Evolutionary conservation across 2,113 vertebrate species (phyloP).

Genomic region (Amphilophus citrinellus): DNA sequence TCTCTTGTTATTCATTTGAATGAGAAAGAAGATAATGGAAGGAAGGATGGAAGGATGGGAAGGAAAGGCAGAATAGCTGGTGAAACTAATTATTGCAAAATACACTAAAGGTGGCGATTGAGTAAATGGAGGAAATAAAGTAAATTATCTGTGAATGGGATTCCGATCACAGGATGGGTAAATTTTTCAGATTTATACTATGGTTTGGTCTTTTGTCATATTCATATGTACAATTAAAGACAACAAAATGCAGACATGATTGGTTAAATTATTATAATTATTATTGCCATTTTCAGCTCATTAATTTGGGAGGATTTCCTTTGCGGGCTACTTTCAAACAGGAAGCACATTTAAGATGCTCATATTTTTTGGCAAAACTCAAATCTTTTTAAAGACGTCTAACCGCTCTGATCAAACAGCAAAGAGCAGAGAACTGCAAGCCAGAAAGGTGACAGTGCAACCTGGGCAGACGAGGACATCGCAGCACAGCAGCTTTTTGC

Average conservation of each 20-base stretch:
- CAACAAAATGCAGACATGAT: not conserved
- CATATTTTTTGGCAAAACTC: not conserved
- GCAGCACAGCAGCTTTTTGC: not conserved
- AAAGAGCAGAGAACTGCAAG: not conserved
- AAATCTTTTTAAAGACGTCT: not conserved
- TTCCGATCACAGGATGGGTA: not conserved
- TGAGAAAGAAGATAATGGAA: not conserved
- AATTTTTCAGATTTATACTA: not conserved
- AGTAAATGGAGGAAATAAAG: not conserved
- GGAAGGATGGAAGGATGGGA: not conserved
- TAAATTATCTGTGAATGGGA: not conserved
- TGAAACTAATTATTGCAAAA: not conserved
- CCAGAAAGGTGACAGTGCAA: conserved; percentile 10
- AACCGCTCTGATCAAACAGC: not conserved
- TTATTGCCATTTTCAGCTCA: not conserved
- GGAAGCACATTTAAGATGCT: not conserved
- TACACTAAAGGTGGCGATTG: not conserved
- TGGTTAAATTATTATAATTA: not conserved
- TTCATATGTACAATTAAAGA: conserved; percentile 4
- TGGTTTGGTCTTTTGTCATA: conserved; percentile 42
- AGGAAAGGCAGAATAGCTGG: conserved; percentile 24
- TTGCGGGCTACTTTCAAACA: conserved; percentile 26
- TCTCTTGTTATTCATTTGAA: conserved; percentile 3
- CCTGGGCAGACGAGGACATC: conserved; percentile 1
- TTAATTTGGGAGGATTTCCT: not conserved